Evolutionary conservation across 2,888 invertebrate genomes (phyloP).

Genomic region (Dasysyrphus albostriatus): DNA sequence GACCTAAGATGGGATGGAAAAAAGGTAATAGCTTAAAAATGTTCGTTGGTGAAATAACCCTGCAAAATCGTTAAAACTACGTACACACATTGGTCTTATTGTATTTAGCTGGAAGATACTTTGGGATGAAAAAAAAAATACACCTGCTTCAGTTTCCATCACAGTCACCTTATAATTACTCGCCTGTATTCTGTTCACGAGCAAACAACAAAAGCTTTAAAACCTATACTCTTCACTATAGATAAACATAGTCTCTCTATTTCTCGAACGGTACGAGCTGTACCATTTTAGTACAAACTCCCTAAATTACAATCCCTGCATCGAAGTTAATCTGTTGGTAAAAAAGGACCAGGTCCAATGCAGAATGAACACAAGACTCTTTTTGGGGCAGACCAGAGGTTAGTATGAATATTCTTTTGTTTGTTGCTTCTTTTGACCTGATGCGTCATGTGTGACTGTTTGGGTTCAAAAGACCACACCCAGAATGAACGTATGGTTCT

Average conservation of each 20-base stretch:
- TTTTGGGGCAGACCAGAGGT: not conserved
- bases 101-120: not conserved
- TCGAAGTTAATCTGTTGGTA: not conserved
- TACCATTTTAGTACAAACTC: not conserved
- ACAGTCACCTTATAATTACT: constrained; percentile 51
- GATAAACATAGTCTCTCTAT: not conserved
- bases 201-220: constrained; percentile 34
- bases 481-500: not conserved
- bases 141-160: constrained; percentile 57
- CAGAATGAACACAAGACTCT: not conserved
- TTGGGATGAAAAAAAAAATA: constrained; percentile 25
- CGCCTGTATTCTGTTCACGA: not conserved
- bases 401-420: constrained; percentile 2
- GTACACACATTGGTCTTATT: constrained; percentile 8
- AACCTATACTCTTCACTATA: not conserved
- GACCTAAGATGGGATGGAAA: no score
- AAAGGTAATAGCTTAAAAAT: not conserved
- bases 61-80: not conserved
- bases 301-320: constrained; percentile 6
- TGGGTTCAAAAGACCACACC: constrained; percentile 35
- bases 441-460: constrained; percentile 42
- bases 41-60: not conserved
- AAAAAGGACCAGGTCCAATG: not conserved
- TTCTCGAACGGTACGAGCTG: not conserved
- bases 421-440: constrained; percentile 12